Evolutionary conservation across 2,888 invertebrate genomes (phyloP).

Genomic region (Drosophila leonis): DNA sequence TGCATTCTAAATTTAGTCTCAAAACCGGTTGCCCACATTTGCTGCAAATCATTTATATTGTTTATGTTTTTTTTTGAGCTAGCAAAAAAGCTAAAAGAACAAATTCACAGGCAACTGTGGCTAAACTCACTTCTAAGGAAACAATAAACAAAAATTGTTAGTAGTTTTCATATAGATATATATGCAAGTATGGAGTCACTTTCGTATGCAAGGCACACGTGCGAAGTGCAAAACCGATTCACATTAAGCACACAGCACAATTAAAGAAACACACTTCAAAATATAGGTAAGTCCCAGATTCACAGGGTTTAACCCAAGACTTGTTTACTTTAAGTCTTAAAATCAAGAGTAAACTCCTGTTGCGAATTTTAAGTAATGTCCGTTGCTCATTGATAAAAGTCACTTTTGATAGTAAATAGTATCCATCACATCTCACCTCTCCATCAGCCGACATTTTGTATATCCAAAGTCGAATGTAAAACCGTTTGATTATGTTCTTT

Average conservation of each 20-base stretch:
- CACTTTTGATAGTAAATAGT: neutral
- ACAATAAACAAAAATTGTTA: slow-evolving; percentile 14
- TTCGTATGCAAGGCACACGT: slow-evolving; percentile 53
- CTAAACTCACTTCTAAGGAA: slow-evolving; percentile 14
- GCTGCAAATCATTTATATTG: slow-evolving; percentile 21
- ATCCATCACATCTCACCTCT: slow-evolving; percentile 35
- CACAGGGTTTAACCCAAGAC: slow-evolving; percentile 30
- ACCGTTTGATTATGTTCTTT: neutral
- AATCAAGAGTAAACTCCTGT: slow-evolving; percentile 5
- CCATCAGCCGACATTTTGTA: slow-evolving; percentile 35
- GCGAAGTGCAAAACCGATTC: slow-evolving; percentile 19
- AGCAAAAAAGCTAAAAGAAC: slow-evolving; percentile 9
- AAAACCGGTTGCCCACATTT: slow-evolving; percentile 48
- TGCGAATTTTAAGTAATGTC: neutral
- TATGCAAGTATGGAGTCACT: neutral
- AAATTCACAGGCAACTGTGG: slow-evolving; percentile 1
- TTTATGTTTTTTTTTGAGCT: neutral
- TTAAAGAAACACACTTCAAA: slow-evolving; percentile 25
- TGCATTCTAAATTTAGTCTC: slow-evolving; percentile 52
- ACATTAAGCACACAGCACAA: slow-evolving; percentile 21
- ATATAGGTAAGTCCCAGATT: slow-evolving; percentile 29
- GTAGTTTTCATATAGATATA: slow-evolving; percentile 4
- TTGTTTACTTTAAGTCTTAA: slow-evolving; percentile 46
- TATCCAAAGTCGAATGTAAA: neutral
- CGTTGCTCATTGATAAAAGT: slow-evolving; percentile 4